Evolutionary conservation across 1,140 invertebrate genomes (phyloP), one percentile per base, ranked within the genome.

Genomic region (Drosophila setifemur): DNA sequence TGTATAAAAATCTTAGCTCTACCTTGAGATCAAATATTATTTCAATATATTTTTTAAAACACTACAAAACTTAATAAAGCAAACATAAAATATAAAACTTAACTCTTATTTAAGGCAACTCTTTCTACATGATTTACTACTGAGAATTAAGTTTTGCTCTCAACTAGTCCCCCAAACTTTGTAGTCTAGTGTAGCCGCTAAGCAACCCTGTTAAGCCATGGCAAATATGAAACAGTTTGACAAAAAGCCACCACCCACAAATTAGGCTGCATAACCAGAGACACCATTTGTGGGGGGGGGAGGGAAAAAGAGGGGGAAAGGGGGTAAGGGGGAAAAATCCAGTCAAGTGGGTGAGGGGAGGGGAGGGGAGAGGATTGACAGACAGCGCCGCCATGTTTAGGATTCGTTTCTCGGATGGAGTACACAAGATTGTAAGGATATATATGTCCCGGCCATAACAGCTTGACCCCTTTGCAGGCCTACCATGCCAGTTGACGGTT

Each of bases 191-290:
- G 78, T 70, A 12, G 2, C 26, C 11, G n/a, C 8, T n/a, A 23
- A 77, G 54, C 47, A 72, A 71, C 64, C 79, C 79, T 53, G 54
- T 39, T 57, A 49, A 55, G 45, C 66, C 33, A 29, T 37, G 28
- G 55, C 37, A 79, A 83, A 81, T 81, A 40, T 85, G 81, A 85
- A 85, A 85, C 81, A 69, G 71, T 85, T 82, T 85, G 82, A 75
- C 72, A 85, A 85, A 73, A 81, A 87, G 81, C 81, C 60, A 85
- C 81, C 81, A 85, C 81, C 81, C 81, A 85, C 81, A 85, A 85
- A 85, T 85, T 85, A 86, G 81, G 67, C 81, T 81, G 54, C 50
- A 71, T 49, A 60, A 58, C 54, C 61, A 69, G 37, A 44, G 53
- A 31, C 18, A 48, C 16, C n/a, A 44, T 23, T 19, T n/a, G 26